A percentile compares a stretch with the other conserved stretches of the same genome.
Conservation (phyloP, 2,113 vertebrate genomes). For the Etia nguti region DNA sequence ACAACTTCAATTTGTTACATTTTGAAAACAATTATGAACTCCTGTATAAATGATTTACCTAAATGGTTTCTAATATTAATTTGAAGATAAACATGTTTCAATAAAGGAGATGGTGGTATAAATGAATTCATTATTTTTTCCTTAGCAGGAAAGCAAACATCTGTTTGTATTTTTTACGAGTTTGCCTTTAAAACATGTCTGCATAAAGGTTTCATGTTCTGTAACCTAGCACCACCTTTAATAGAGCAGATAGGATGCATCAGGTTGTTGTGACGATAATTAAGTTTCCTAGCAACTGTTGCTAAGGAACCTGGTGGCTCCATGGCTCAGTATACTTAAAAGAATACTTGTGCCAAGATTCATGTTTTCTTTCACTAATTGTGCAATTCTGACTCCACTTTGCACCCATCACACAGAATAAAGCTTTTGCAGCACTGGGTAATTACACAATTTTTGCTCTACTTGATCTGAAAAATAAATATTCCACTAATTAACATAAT, state of each 20-base stretch:
- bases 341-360: not conserved
- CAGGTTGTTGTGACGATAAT: not conserved
- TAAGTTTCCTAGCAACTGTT: not conserved
- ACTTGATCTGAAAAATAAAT: no score
- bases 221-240: not conserved
- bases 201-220: not conserved
- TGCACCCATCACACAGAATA: not conserved
- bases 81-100: not conserved
- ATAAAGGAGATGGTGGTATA: not conserved
- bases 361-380: not conserved
- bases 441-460: no score
- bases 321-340: not conserved
- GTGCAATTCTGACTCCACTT: not conserved
- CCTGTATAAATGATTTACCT: not conserved
- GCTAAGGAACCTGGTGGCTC: not conserved
- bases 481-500: no score
- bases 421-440: not conserved
- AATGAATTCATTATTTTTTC: not conserved
- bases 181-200: not conserved
- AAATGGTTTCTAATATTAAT: not conserved
- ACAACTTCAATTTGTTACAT: not conserved
- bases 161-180: not conserved
- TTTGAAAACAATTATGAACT: not conserved
- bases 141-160: not conserved
- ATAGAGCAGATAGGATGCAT: not conserved